Evolutionary conservation across 2,113 vertebrate species (phyloP).

Genomic region (Gallinago paraguaiae): DNA sequence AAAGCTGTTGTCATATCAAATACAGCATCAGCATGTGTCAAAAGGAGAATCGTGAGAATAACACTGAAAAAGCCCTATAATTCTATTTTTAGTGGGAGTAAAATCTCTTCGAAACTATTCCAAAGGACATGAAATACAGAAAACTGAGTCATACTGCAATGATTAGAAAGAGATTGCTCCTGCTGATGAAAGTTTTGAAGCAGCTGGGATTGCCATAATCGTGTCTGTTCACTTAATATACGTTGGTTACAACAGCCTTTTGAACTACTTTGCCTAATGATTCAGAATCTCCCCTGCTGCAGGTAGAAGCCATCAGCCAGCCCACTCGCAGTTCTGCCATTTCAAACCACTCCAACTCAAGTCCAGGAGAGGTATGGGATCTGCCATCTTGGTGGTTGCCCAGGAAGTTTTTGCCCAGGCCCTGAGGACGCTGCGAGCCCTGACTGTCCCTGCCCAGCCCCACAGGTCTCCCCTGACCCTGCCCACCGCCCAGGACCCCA

Average conservation of each 20-base stretch:
- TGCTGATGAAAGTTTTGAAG: neutral
- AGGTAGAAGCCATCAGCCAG: neutral
- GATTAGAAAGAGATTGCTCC: neutral
- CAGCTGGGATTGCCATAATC: neutral
- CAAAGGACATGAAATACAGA: neutral
- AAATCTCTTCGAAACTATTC: neutral
- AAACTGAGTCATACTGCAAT: slow-evolving; percentile 5
- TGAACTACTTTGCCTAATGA: neutral
- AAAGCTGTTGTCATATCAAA: slow-evolving; percentile 12
- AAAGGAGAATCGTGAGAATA: neutral
- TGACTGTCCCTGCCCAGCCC: neutral
- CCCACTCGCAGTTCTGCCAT: neutral
- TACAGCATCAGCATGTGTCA: neutral
- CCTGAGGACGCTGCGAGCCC: neutral
- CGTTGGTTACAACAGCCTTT: neutral
- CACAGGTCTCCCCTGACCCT: neutral
- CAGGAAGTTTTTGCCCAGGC: neutral
- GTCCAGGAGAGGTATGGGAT: neutral
- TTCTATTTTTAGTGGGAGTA: slow-evolving; percentile 12
- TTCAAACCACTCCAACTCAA: neutral
- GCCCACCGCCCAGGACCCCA: neutral
- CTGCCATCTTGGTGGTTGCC: neutral
- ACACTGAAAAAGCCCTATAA: neutral
- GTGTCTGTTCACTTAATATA: neutral
- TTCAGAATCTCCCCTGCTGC: neutral